Base-by-base conservation (phyloP, 2,113 vertebrate genomes). In the Scortum barcoo region DNA sequence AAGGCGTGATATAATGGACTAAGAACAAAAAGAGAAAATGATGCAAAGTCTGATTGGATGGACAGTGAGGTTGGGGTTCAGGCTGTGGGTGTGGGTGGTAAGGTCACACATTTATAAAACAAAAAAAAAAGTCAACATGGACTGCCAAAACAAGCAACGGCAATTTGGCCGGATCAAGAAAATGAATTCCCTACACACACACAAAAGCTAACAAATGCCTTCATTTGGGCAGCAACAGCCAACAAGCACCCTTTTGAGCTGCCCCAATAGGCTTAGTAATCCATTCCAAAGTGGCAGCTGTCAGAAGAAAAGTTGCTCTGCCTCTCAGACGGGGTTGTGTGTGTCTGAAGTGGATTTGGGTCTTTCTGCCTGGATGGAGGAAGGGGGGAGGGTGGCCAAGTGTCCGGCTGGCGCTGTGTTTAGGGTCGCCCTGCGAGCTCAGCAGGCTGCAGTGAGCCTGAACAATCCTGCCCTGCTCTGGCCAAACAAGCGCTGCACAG, bases 251-350 rank as follows among this genome's bases (percentile, higher is more conserved):
- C 90, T 76, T 93, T 94, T 93, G 87, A 93, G 91, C 62, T 74
- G 57, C 74, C 74, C 88, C 91, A 92, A 94, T 89, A 92, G 94
- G 93, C 87, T 92, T 89, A 91, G 90, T 92, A 93, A 94, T 93
- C 92, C 90, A 93, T 94, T 94, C 91, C 91, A 93, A 94, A 94
- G 94, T 94, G 94, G 91, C 94, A 94, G 94, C 94, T 94, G 94
- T 94, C 94, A 94, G 86, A 91, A 93, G 89, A 94, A 94, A 94
- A 94, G 90, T 94, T 93, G 86, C 84, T 91, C 91, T 86, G 93
- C 92, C 89, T 88, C 92, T 93, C 89, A 93, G 89, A 91, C 76
- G 26, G 76, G 66, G 76, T 24, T 80, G 89, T 92, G 89, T 90
- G 86, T 78, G 86, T 86, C 88, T 90, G 88, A 83, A 90, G 88